phyloP scores from a whole-genome alignment of 2,797 vertebrate genomes.

The Poecilia velifera region DNA sequence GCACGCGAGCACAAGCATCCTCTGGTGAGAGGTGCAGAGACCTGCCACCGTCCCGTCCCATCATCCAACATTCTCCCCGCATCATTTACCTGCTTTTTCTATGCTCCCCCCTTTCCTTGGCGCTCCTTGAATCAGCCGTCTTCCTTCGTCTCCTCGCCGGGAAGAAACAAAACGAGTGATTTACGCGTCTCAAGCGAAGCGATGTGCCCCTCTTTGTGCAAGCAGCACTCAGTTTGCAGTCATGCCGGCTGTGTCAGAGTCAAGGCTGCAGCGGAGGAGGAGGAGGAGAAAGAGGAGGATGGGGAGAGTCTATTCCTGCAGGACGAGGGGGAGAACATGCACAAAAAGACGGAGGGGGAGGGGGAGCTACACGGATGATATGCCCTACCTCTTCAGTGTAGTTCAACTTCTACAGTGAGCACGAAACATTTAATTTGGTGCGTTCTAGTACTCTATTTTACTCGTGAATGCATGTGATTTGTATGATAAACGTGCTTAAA shows the following conservation, averaged over 20 bases:
- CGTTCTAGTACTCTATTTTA: neutral
- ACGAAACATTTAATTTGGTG: neutral
- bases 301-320: conserved; percentile 70
- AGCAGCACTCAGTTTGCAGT: conserved; percentile 61
- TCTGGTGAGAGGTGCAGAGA: conserved; percentile 35
- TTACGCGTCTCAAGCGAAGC: conserved; percentile 35
- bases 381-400: conserved; percentile 1
- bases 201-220: conserved; percentile 24
- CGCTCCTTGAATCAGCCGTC: conserved; percentile 19
- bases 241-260: conserved; percentile 70
- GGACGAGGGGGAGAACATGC: conserved; percentile 68
- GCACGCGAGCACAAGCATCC: conserved; percentile 29
- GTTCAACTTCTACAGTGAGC: conserved; percentile 3
- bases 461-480: neutral
- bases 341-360: conserved; percentile 41
- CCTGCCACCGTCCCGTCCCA: conserved; percentile 58
- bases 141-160: conserved; percentile 17
- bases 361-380: conserved; percentile 26
- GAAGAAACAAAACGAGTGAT: conserved; percentile 37
- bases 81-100: conserved; percentile 66
- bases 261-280: conserved; percentile 57
- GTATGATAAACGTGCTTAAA: neutral
- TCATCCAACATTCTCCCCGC: conserved; percentile 27
- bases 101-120: conserved; percentile 41
- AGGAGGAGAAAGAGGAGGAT: conserved; percentile 38